A percentile compares a stretch with the other conserved stretches of the same genome.
These are phyloP conservation scores for Adoxophyes honmai DNA, from an alignment of 1,140 invertebrate genomes.

Conservation along the genomic window DNA sequence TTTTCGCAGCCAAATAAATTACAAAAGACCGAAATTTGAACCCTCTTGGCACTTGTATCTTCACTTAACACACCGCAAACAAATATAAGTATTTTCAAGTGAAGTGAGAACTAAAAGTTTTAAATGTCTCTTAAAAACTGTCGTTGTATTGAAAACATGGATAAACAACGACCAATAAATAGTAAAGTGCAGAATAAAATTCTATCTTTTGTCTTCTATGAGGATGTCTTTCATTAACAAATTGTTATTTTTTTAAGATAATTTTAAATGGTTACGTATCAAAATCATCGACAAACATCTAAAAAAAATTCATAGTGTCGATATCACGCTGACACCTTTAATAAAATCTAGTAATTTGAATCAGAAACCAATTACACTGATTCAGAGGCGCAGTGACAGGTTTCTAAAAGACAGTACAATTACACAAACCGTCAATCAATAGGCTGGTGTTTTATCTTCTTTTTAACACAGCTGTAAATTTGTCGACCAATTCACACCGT, in stretches of 20 bases:
- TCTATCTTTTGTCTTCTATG: conserved; percentile 20
- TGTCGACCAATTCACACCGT: conserved; percentile 16
- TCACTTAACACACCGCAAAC: conserved; percentile 12
- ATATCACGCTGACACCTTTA: neutral
- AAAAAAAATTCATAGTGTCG: neutral
- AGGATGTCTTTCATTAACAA: conserved; percentile 16
- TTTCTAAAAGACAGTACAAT: neutral
- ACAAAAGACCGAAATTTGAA: too few species aligned
- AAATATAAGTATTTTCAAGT: neutral
- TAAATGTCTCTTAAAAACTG: conserved; percentile 15
- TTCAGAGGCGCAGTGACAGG: neutral
- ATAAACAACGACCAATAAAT: conserved; percentile 39
- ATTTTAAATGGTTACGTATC: neutral
- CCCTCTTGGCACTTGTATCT: conserved; percentile 18
- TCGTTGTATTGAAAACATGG: conserved; percentile 27
- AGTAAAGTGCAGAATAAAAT: conserved; percentile 23
- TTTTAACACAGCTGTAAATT: conserved; percentile 24
- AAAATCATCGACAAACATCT: too few species aligned
- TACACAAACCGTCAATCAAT: conserved; percentile 19
- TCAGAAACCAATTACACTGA: conserved; percentile 18
- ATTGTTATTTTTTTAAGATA: conserved; percentile 17
- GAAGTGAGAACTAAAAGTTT: neutral
- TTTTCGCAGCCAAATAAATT: too few species aligned
- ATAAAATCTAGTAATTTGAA: neutral
- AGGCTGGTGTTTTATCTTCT: conserved; percentile 13